Evolutionary conservation across 2,113 vertebrate species (phyloP).

Genomic region (Pristiophorus japonicus): DNA sequence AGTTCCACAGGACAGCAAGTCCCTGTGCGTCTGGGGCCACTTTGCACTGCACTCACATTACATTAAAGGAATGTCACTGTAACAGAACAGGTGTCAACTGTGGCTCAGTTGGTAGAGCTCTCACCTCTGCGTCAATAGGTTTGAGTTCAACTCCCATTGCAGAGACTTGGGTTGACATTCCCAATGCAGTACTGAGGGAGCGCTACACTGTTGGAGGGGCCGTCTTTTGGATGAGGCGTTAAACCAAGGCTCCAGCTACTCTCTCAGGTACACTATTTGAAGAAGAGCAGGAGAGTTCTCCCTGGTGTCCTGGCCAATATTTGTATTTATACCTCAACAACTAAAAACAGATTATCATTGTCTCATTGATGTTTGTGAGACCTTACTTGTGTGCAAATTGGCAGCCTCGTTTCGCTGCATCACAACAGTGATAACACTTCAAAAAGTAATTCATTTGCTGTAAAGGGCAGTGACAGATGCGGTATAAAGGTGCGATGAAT

Average conservation of each 20-base stretch:
- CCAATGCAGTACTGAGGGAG: not conserved
- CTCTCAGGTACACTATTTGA: not conserved
- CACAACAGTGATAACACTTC: not conserved
- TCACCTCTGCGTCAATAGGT: not conserved
- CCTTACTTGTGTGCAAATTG: not conserved
- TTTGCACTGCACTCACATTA: not conserved
- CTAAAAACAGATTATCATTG: not conserved
- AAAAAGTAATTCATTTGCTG: not conserved
- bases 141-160: not conserved
- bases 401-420: not conserved
- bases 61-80: not conserved
- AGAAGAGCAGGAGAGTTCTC: not conserved
- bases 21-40: not conserved
- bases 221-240: not conserved
- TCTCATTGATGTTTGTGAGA: not conserved
- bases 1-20: not conserved
- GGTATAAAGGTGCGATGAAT: not conserved
- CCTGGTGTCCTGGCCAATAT: not conserved
- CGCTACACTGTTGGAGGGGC: not conserved
- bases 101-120: not conserved
- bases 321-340: not conserved
- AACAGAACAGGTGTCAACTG: not conserved
- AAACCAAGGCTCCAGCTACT: not conserved
- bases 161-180: not conserved
- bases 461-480: not conserved